These are phyloP conservation scores for Augochlorella aurata DNA, from an alignment of 2,888 invertebrate genomes.

Conservation along the genomic window DNA sequence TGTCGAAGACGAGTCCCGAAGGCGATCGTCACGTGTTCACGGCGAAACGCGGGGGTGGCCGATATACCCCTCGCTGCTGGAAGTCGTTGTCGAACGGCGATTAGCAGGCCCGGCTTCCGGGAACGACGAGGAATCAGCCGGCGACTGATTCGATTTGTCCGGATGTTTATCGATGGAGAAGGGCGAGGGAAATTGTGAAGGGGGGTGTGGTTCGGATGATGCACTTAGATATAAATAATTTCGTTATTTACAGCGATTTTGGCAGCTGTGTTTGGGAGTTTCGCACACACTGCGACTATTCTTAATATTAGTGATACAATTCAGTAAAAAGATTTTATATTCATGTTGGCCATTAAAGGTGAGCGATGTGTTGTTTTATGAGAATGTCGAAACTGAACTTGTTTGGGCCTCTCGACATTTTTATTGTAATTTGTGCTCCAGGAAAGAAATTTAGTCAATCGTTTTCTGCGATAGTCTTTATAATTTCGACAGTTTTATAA, in stretches of 20 bases:
- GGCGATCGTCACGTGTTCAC: not conserved
- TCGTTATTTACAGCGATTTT: not conserved
- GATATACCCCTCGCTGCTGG: not conserved
- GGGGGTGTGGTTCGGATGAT: not conserved
- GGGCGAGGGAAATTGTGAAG: not conserved
- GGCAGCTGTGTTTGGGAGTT: not conserved
- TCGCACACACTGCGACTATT: no score
- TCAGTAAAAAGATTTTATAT: no score
- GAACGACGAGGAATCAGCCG: not conserved
- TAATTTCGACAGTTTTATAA: no score
- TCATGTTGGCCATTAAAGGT: no score
- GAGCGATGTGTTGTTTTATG: no score
- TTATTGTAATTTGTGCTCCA: no score
- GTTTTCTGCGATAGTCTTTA: no score
- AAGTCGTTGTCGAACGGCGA: not conserved
- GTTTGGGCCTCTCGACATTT: no score
- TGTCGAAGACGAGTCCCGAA: not conserved
- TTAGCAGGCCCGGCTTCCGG: not conserved
- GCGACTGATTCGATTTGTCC: slow-evolving; percentile 12
- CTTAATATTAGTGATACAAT: no score
- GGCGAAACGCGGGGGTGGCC: not conserved
- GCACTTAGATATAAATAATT: not conserved
- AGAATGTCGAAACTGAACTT: no score
- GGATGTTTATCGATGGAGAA: slow-evolving; percentile 2
- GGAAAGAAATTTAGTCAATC: no score